Evolutionary conservation across 2,113 vertebrate species (phyloP), one percentile per base, ranked within the genome.

Genomic region (Gymnarchus niloticus): DNA sequence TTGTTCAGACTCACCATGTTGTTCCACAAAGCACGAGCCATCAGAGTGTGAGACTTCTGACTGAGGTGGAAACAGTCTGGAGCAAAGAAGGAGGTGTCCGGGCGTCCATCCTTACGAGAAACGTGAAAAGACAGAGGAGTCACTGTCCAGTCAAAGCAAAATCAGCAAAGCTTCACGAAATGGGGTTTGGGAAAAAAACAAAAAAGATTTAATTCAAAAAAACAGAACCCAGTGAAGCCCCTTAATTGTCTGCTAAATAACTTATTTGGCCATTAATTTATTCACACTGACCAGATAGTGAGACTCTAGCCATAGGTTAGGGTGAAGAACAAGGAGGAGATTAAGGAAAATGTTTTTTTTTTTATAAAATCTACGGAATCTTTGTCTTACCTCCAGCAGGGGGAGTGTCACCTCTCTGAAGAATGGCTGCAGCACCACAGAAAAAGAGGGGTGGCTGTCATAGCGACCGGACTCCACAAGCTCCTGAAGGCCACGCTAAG

Each of bases 61-160:
- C 90, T 97, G 59, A 95, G 94, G 80, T 97, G 96, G 91, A 97
- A 95, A 86, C 97, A 99, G 90, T 99, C 97, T n/a, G 96, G 95
- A 6, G 96, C 88, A 52, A 99, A 97, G 91, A 91, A 97, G 5
- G 96, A 95, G 37, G 91, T 57, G 88, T 99, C 97, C 5, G 92
- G 94, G 1, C 1, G 87, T 0, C 95, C 95, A 48, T 96, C 89
- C 97, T 98, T 23, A n/a, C 17, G 6, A 28, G 82, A 59, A 87
- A 41, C 81, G 28, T 19, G n/a, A 59, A 59, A 59, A 59, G 5
- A 59, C 10, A 3, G 21, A 48, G 73, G 4, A 33, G 2, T 48
- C 52, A 7, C 52, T 7, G 6, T 54, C 52, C 14, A 7, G 52
- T 54, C 52, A 54, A 46, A n/a, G 19, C 14, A 78, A 69, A 69